These are phyloP conservation scores for Priocnemis perturbator DNA, from an alignment of 2,888 invertebrate genomes.

Conservation along the genomic window DNA sequence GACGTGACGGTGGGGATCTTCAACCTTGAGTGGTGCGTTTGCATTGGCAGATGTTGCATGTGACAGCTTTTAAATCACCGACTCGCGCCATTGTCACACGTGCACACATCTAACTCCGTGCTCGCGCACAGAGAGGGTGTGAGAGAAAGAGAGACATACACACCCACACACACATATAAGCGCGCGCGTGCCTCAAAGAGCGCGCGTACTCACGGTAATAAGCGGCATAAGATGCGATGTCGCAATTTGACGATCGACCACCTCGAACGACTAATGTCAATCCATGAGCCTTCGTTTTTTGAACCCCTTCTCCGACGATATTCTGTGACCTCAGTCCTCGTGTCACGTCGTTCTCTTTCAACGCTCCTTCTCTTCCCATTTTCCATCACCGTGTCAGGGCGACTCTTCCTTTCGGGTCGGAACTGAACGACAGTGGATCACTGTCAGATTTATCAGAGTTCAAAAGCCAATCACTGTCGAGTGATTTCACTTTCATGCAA, in stretches of 20 bases:
- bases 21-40: conserved; percentile 73
- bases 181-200: conserved; percentile 1
- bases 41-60: conserved; percentile 74
- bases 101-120: conserved; percentile 34
- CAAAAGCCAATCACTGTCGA: not conserved
- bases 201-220: conserved; percentile 12
- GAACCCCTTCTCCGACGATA: not conserved
- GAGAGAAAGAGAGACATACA: conserved; percentile 14
- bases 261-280: conserved; percentile 55
- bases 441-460: conserved; percentile 64
- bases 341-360: not conserved
- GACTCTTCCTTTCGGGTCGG: conserved; percentile 36
- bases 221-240: conserved; percentile 23
- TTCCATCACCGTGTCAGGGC: conserved; percentile 15
- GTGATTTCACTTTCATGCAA: too few relatives aligned
- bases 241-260: conserved; percentile 48
- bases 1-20: conserved; percentile 56
- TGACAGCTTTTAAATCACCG: conserved; percentile 72
- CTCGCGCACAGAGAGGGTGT: not conserved
- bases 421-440: conserved; percentile 54
- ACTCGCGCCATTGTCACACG: conserved; percentile 46
- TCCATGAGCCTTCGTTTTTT: conserved; percentile 12
- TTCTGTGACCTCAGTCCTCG: not conserved
- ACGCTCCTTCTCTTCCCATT: not conserved
- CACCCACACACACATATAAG: too few relatives aligned